Conservation (phyloP, 1,140 invertebrate genomes). For the Pseudobourletiella spinata region DNA sequence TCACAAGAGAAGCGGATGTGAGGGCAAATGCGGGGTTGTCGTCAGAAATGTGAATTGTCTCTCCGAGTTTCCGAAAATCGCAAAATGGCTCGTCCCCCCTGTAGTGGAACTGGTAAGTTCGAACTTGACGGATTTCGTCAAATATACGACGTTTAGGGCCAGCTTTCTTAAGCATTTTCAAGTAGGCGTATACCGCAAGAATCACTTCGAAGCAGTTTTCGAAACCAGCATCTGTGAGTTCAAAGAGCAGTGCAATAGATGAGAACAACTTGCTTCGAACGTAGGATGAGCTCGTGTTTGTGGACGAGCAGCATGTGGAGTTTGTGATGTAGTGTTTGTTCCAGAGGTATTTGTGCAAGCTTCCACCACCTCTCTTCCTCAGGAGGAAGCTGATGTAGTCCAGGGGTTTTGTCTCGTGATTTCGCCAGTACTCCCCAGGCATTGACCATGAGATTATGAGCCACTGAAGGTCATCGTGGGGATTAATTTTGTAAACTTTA, state of each 20-base stretch:
- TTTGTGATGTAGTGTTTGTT: not conserved
- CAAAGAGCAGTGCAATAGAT: not conserved
- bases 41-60: not conserved
- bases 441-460: not conserved
- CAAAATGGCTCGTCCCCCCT: not conserved
- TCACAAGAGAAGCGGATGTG: not conserved
- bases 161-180: not conserved
- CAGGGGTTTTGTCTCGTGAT: conserved; percentile 2
- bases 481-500: not conserved
- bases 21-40: not conserved
- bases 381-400: not conserved
- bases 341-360: not conserved
- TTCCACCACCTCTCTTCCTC: not conserved
- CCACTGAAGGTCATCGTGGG: not conserved
- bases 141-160: not conserved
- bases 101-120: not conserved
- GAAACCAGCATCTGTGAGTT: not conserved
- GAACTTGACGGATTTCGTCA: not conserved
- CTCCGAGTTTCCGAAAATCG: not conserved
- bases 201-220: not conserved
- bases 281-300: not conserved
- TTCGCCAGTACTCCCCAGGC: not conserved
- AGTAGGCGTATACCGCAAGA: not conserved
- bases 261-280: not conserved
- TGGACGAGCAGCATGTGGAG: not conserved